Base-by-base conservation (phyloP, 2,113 vertebrate genomes). In the Festucalex cinctus region DNA sequence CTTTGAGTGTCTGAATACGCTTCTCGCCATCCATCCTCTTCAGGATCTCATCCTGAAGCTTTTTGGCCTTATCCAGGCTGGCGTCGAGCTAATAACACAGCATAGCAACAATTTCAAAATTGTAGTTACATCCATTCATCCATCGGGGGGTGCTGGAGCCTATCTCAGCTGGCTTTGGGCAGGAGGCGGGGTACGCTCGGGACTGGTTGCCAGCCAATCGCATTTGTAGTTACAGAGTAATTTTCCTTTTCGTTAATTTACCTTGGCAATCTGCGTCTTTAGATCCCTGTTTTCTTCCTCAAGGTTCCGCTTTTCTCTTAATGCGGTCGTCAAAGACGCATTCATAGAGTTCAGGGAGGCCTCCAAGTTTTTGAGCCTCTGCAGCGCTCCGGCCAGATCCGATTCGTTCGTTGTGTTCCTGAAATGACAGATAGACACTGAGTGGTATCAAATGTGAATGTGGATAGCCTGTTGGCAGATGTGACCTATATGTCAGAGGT, bases 41-140 rank as follows among this genome's bases (percentile, higher is more conserved):
- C 78, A 98, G 90, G 94, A 95, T 97, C 88, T 97, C 95, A 0
- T 95, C 94, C 89, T 97, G 95, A 65, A 98, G 93, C 72, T 96
- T 98, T 90, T 92, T 95, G 79, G 90, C 89, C 54, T 98, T 94
- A 0, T 32, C 74, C 70, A 96, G 67, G 68, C 92, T 89, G 0
- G 86, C 88, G 60, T 96, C 94, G 62, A 97, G 86, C 95, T 98
- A 0, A 26, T 54, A 61, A n/a, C 19, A 63, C 0, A 68, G 6
- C 2, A 41, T 4, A 35, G 43, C 6, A 39, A 39, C 7, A 6
- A 28, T 6, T 10, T 74, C 16, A 65, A 16, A 41, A 44, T 44
- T 14, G 28, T 32, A 32, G 28, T 32, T 32, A 32, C 28, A 32
- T 32, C 2, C 4, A 32, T 32, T n/a, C n/a, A n/a, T n/a, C n/a